Percentiles rank a stretch among this genome's conserved stretches.
Evolutionary conservation across 2,113 vertebrate genomes (phyloP).

Genomic region (Piaya cayana): DNA sequence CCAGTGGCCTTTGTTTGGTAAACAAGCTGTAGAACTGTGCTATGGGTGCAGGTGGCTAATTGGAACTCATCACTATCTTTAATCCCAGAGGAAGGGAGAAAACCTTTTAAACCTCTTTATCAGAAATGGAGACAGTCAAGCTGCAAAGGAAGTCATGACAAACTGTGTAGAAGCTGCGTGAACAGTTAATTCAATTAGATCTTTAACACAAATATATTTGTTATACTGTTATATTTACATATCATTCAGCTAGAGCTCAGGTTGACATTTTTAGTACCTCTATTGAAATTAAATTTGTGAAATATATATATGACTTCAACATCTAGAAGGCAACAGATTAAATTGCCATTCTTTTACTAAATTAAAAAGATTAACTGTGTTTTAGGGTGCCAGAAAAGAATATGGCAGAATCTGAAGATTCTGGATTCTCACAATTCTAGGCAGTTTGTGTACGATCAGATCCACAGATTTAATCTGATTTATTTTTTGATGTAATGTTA

Average conservation of each 20-base stretch:
- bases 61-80: slow-evolving; percentile 1
- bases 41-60: slow-evolving; percentile 54
- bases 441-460: background rate
- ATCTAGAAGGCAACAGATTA: background rate
- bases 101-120: slow-evolving; percentile 14
- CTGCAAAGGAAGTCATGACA: background rate
- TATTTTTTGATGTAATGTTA: background rate
- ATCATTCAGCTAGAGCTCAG: background rate
- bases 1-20: slow-evolving; percentile 2
- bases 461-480: background rate
- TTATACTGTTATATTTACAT: background rate
- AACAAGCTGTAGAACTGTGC: slow-evolving; percentile 22
- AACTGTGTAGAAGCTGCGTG: background rate
- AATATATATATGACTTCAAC: background rate
- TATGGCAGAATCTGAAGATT: background rate
- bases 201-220: background rate
- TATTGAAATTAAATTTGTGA: background rate
- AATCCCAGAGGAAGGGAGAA: slow-evolving; percentile 18
- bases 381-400: background rate
- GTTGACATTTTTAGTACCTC: background rate
- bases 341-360: background rate
- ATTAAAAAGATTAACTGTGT: background rate
- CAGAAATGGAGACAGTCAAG: background rate
- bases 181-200: slow-evolving; percentile 16
- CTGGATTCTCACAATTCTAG: background rate